A percentile compares a stretch with the other conserved stretches of the same genome.
Evolutionary conservation across 2,888 invertebrate species (phyloP).

Genomic region (Busseola fusca): DNA sequence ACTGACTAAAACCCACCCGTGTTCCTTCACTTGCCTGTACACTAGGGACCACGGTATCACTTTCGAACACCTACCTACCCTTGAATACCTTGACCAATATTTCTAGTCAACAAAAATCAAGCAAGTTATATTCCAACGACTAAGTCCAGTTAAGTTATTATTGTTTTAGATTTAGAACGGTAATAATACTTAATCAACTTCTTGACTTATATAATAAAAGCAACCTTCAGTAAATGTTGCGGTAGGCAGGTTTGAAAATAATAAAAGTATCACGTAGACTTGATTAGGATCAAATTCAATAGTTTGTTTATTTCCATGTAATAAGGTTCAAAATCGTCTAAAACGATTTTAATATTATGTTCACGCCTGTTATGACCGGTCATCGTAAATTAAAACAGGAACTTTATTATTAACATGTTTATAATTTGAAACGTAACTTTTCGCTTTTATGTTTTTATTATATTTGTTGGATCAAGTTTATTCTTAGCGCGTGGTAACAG

Average conservation of each 20-base stretch:
- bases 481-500: slow-evolving; percentile 1
- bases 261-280: slow-evolving; percentile 3
- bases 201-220: slow-evolving; percentile 4
- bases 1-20: too few species aligned
- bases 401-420: slow-evolving; percentile 50
- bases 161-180: slow-evolving; percentile 18
- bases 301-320: not conserved
- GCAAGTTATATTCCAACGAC: not conserved
- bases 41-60: too few species aligned
- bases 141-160: slow-evolving; percentile 21
- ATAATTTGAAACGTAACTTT: slow-evolving; percentile 40
- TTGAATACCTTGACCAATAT: slow-evolving; percentile 28
- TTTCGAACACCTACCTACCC: too few species aligned
- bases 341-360: not conserved
- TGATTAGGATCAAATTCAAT: not conserved
- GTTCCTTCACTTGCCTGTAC: too few species aligned
- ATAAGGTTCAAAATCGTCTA: slow-evolving; percentile 22
- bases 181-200: not conserved
- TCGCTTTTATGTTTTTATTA: slow-evolving; percentile 13
- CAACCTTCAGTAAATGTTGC: slow-evolving; percentile 40
- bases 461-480: slow-evolving; percentile 1
- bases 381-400: slow-evolving; percentile 40
- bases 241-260: slow-evolving; percentile 34
- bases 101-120: slow-evolving; percentile 17
- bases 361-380: slow-evolving; percentile 7